A percentile compares a stretch with the other conserved stretches of the same genome.
Evolutionary conservation across 2,797 vertebrate species (phyloP).

Genomic region (Picus viridis): DNA sequence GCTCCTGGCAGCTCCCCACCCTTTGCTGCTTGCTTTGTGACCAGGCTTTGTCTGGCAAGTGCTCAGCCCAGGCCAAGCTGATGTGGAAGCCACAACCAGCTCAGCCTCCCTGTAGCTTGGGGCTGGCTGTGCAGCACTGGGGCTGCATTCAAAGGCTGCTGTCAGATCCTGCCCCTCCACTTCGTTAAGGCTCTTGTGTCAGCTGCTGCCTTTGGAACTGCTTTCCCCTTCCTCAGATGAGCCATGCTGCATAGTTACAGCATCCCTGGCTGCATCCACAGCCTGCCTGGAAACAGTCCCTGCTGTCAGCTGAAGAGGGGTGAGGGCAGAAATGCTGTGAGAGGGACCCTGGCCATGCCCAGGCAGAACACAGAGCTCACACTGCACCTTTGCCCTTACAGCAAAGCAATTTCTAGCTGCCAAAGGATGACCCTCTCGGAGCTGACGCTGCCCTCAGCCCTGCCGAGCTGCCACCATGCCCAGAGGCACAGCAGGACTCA

Average conservation of each 20-base stretch:
- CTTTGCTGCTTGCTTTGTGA: not conserved
- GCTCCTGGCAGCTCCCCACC: not conserved
- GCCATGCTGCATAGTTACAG: slow-evolving; percentile 54
- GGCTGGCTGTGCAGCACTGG: slow-evolving; percentile 9
- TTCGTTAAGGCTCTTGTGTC: slow-evolving; percentile 60
- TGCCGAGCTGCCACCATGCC: not conserved
- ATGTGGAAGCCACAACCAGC: not conserved
- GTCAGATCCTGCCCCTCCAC: slow-evolving; percentile 32
- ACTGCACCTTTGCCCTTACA: not conserved
- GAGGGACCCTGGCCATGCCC: not conserved
- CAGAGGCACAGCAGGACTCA: not conserved
- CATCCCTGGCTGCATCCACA: slow-evolving; percentile 36
- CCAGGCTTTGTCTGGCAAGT: not conserved
- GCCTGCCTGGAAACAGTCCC: slow-evolving; percentile 47
- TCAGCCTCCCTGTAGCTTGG: not conserved
- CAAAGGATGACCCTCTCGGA: not conserved
- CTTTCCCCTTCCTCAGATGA: slow-evolving; percentile 51
- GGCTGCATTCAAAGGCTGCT: slow-evolving; percentile 7
- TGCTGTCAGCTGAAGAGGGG: slow-evolving; percentile 34
- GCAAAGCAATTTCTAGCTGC: not conserved
- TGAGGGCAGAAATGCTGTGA: slow-evolving; percentile 26
- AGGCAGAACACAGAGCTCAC: not conserved
- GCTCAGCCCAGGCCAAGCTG: slow-evolving; percentile 5
- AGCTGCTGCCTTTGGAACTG: slow-evolving; percentile 40
- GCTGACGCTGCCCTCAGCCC: not conserved